These are phyloP conservation scores for Laspeyria flexula DNA, from an alignment of 2,888 invertebrate species.

Conservation along the genomic window DNA sequence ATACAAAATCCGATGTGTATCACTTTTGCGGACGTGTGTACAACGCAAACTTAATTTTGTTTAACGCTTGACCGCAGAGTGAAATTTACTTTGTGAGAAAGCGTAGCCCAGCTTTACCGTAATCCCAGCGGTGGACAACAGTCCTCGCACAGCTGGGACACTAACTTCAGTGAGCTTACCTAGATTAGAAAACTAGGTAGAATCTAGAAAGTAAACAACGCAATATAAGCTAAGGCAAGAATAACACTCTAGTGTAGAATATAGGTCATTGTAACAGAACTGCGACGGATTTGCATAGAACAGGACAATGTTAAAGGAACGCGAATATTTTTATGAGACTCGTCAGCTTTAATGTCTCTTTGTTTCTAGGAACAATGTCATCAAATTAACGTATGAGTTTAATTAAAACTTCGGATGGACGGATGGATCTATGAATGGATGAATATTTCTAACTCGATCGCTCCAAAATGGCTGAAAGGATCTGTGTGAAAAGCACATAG, in stretches of 20 bases:
- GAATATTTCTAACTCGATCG: too few relatives aligned
- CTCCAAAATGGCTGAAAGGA: too few relatives aligned
- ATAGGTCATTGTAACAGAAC: conserved; percentile 13
- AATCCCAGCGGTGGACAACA: conserved; percentile 40
- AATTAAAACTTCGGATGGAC: too few relatives aligned
- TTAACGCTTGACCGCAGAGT: conserved; percentile 33
- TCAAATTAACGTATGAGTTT: too few relatives aligned
- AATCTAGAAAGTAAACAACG: conserved; percentile 24
- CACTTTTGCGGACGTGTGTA: neutral
- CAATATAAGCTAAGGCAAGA: conserved; percentile 22
- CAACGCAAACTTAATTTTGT: conserved; percentile 25
- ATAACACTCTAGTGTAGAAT: conserved; percentile 19
- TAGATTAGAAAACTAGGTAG: conserved; percentile 35
- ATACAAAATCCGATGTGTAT: neutral
- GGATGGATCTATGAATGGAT: too few relatives aligned
- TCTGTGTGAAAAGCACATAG: too few relatives aligned
- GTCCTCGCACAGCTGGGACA: conserved; percentile 5
- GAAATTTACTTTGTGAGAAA: conserved; percentile 36
- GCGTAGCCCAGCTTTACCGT: conserved; percentile 15
- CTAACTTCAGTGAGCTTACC: conserved; percentile 35
- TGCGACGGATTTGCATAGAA: neutral
- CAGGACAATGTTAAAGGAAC: neutral
- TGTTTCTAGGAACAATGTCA: neutral
- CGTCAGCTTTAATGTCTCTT: too few relatives aligned
- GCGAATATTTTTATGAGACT: neutral